Evolutionary conservation across 2,797 vertebrate genomes (phyloP), one percentile per base, ranked within the genome.

Genomic region (Paedocypris micromegethes): DNA sequence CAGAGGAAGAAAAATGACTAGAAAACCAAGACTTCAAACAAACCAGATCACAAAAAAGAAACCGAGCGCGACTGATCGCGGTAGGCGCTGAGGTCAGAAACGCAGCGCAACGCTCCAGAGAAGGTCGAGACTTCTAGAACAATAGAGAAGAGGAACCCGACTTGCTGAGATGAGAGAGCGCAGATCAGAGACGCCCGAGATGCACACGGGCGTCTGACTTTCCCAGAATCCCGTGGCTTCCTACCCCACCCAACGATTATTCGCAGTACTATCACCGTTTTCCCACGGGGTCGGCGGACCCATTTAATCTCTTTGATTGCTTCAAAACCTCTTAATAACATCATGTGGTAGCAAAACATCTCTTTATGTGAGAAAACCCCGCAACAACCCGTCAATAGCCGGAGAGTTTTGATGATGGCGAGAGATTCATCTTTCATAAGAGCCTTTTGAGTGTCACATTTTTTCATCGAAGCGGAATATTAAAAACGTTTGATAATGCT

Each of bases 141-240:
- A 49, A 52, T 68, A 74, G 23, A 61, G 8, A 38, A n/a, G 5
- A 49, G 23, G 2, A 62, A 49, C 53, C 61, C 38, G 6, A 61
- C 60, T 60, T 68, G 37, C 48, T 57, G 62, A 74, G 52, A 74
- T 68, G 6, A 65, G 61, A 77, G 59, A 61, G 54, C 6, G 45
- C 38, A 68, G 68, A 65, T 74, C 66, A 53, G 51, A 71, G 64
- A 45, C 43, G 39, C 37, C 47, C 47, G 39, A 70, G 45, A 57
- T 48, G 58, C 51, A 55, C 2, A 5, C 54, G 44, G 51, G 51
- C 45, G 0, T 55, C 39, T 4, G n/a, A 7, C 37, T 68, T 53
- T 46, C 37, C 23, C 66, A 46, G 49, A 66, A 59, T 63, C 52
- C 62, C 49, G 63, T 37, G 41, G 43, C 53, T 70, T 70, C 43